Conservation (phyloP, 2,113 vertebrate species). For the Gopherus evgoodei region DNA sequence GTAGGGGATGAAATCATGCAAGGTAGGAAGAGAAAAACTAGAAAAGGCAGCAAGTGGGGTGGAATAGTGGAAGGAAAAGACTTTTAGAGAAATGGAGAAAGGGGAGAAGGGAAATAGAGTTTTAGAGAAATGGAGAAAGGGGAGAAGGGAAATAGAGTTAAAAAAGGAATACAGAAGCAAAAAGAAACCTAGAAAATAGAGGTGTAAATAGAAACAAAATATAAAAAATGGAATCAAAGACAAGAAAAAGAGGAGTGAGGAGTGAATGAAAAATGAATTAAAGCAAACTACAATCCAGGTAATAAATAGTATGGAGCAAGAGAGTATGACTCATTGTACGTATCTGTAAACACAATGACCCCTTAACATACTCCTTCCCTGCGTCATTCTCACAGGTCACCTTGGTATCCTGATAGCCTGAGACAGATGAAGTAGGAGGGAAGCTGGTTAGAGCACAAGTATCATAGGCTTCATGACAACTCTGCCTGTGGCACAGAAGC, state of each 20-base stretch:
- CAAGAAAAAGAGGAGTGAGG: neutral
- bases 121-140: accelerated
- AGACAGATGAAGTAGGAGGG: neutral
- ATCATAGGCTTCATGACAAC: neutral
- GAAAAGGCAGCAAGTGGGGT: neutral
- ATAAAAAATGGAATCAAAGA: neutral
- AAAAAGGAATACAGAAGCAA: neutral
- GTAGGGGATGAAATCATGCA: neutral
- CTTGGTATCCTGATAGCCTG: neutral
- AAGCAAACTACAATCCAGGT: accelerated
- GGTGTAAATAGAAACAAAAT: neutral
- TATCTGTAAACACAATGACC: neutral
- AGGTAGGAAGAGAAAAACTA: neutral
- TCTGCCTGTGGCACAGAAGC: neutral
- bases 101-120: accelerated
- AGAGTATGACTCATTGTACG: neutral
- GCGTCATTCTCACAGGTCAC: neutral
- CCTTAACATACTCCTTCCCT: neutral
- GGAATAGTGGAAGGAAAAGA: neutral
- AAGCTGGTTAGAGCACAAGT: neutral
- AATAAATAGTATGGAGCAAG: neutral
- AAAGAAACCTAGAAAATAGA: neutral
- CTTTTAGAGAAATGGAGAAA: accelerated
- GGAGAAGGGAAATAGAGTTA: neutral
- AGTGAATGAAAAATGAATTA: neutral